phyloP scores from a whole-genome alignment of 2,888 invertebrate species.

The Seira musarum region DNA sequence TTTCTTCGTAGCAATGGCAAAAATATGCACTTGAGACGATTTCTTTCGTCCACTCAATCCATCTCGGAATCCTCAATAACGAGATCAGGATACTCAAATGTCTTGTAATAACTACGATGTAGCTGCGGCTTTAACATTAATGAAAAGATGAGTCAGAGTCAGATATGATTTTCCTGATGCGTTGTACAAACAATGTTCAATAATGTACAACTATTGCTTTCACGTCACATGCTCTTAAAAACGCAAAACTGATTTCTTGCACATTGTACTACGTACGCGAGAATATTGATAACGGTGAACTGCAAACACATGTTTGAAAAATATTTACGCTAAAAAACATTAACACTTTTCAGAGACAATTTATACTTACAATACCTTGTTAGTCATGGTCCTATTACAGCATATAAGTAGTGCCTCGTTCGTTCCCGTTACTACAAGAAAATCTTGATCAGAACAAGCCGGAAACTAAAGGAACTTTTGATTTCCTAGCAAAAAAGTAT shows the following conservation, averaged over 20 bases:
- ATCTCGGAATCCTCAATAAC: too few relatives aligned
- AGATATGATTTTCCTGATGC: too few relatives aligned
- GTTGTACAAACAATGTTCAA: background rate
- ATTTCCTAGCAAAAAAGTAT: conserved; percentile 12
- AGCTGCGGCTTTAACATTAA: background rate
- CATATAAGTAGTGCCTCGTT: too few relatives aligned
- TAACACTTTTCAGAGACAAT: background rate
- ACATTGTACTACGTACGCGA: background rate
- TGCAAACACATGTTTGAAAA: conserved; percentile 11
- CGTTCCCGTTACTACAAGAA: background rate
- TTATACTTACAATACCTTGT: too few relatives aligned
- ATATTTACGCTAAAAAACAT: conserved; percentile 2
- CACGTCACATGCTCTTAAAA: conserved; percentile 17
- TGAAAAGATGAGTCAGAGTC: background rate
- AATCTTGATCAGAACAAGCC: background rate
- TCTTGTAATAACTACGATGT: too few relatives aligned
- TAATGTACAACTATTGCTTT: background rate
- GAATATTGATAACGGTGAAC: conserved; percentile 1
- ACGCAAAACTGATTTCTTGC: conserved; percentile 5
- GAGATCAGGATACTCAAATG: too few relatives aligned
- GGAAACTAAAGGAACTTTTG: background rate
- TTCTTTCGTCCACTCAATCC: too few relatives aligned
- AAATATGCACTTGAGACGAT: too few relatives aligned
- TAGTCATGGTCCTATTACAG: too few relatives aligned
- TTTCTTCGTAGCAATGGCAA: too few relatives aligned